Evolutionary conservation across 2,113 vertebrate genomes (phyloP), one percentile per base, ranked within the genome.

Genomic region (Ammodytes marinus): DNA sequence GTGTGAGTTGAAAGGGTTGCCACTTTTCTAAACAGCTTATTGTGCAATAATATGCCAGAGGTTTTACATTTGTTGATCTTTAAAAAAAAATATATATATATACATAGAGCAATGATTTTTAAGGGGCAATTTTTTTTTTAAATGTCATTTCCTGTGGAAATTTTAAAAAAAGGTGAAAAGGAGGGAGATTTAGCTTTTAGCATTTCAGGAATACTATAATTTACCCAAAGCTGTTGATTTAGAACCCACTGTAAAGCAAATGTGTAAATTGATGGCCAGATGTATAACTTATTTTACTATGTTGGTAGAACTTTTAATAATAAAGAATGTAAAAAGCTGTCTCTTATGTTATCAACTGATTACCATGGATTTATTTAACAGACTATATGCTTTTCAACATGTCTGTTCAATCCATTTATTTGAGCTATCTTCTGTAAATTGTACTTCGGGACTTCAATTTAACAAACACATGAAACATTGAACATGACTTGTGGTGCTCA

Each of bases 131-230:
- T 83, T 89, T 89, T 69, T 83, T 89, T 89, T 90, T 88, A 69
- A 80, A 95, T 91, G 81, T 96, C 89, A 91, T 98, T 98, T 98
- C 97, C 97, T 98, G 96, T 99, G 97, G 97, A 99, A 98, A 98
- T 97, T 95, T 93, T 94, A 86, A 89, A 86, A 83, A 66, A 53
- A n/a, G 60, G 65, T 45, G 60, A 59, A 76, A 50, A 54, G 35
- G 78, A 69, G 70, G 80, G 69, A 80, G 63, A 47, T 86, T 80
- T 77, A 84, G 85, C 53, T 79, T 91, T 45, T 59, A 91, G 68
- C 79, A 87, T 91, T 93, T 92, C 88, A 92, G 79, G 79, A 89
- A 69, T 55, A 77, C 70, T 61, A 70, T 75, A n/a, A 75, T 88
- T 92, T 81, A 60, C 78, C 77, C 84, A 83, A 88, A 85, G 61